Evolutionary conservation across 1,140 invertebrate genomes (phyloP).

Genomic region (Cydia pomonella): DNA sequence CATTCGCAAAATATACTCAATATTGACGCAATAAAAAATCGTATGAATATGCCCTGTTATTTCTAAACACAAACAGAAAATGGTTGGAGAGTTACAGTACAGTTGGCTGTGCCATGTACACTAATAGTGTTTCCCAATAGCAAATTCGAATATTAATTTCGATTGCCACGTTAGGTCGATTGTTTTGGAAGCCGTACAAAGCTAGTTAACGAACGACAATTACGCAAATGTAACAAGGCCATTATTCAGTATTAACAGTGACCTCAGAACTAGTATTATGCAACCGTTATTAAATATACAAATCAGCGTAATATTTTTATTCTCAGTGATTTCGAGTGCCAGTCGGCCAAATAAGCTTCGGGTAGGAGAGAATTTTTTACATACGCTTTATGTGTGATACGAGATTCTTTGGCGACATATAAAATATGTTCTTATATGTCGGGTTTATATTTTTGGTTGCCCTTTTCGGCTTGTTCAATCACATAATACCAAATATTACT

Average conservation of each 20-base stretch:
- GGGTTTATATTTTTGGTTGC: not conserved
- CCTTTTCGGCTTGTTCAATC: not conserved
- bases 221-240: not conserved
- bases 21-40: no score
- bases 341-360: not conserved
- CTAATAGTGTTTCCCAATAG: not conserved
- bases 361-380: not conserved
- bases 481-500: no score
- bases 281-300: not conserved
- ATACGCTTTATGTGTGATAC: not conserved
- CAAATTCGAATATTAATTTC: constrained; percentile 1
- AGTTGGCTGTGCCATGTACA: not conserved
- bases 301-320: not conserved
- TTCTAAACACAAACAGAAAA: not conserved
- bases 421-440: not conserved
- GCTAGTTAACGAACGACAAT: not conserved
- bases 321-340: not conserved
- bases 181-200: constrained; percentile 18
- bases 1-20: no score
- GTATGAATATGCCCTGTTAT: no score
- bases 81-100: not conserved
- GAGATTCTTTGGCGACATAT: not conserved
- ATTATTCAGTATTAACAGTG: not conserved
- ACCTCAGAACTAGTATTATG: constrained; percentile 1
- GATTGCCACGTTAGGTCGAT: not conserved